A percentile compares a stretch with the other conserved stretches of the same genome.
phyloP scores from a whole-genome alignment of 2,888 invertebrate species.

The Metacarcinus magister region DNA sequence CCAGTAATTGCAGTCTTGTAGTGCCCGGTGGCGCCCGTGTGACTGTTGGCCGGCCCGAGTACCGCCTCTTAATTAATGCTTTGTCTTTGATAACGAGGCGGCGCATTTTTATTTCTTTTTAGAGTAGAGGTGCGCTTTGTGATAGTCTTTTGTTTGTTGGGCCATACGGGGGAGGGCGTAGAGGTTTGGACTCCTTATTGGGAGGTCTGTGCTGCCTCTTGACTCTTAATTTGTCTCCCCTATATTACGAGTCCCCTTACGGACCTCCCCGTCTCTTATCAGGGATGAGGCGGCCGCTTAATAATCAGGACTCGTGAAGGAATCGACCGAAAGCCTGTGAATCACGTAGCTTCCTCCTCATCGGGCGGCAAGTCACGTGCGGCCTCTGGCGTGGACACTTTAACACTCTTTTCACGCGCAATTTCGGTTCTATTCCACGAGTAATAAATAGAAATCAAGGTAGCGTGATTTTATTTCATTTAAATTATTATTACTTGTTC shows the following conservation, averaged over 20 bases:
- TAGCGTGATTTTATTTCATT: background rate
- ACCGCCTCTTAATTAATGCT: slow-evolving; percentile 32
- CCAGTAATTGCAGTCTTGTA: background rate
- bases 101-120: background rate
- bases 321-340: background rate
- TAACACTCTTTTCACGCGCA: background rate
- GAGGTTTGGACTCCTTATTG: background rate
- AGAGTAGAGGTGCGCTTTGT: background rate
- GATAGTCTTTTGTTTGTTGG: slow-evolving; percentile 1
- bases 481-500: background rate
- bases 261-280: background rate
- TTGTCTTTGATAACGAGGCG: background rate
- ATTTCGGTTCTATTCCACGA: background rate
- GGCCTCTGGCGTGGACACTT: slow-evolving; percentile 3
- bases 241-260: background rate
- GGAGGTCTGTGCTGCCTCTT: background rate
- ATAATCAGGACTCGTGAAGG: background rate
- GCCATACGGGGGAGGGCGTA: background rate
- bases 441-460: background rate
- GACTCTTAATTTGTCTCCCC: slow-evolving; percentile 11
- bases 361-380: background rate
- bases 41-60: background rate
- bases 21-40: background rate
- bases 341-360: background rate
- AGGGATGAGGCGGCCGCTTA: background rate